Evolutionary conservation across 2,113 vertebrate species (phyloP).

Genomic region (Mastomys natalensis): DNA sequence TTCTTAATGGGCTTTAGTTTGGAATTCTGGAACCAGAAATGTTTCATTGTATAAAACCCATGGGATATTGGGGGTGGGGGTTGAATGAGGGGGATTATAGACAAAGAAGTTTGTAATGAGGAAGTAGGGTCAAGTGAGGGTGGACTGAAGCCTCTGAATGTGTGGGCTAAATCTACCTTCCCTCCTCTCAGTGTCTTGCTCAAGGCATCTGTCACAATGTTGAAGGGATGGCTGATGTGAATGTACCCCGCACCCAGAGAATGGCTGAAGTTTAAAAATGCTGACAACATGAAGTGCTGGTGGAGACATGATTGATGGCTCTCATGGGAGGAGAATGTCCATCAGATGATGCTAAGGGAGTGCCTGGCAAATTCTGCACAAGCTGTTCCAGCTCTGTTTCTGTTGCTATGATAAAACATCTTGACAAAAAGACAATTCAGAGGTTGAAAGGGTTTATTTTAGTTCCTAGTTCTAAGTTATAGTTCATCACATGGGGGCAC

Average conservation of each 20-base stretch:
- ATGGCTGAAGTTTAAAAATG: neutral
- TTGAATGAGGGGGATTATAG: neutral
- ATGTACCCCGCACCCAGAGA: neutral
- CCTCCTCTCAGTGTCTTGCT: neutral
- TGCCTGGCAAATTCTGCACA: neutral
- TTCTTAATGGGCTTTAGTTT: neutral
- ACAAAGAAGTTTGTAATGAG: neutral
- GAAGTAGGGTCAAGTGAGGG: neutral
- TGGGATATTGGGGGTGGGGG: neutral
- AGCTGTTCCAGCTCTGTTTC: neutral
- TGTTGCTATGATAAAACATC: neutral
- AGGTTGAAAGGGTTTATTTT: neutral
- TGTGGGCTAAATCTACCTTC: neutral
- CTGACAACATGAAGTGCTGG: neutral
- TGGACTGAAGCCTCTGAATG: neutral
- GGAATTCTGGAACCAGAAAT: neutral
- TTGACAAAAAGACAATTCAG: neutral
- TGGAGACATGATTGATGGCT: neutral
- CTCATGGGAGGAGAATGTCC: too few species aligned
- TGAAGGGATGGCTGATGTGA: neutral
- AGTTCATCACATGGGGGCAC: too few species aligned
- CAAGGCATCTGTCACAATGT: neutral
- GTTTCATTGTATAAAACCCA: neutral
- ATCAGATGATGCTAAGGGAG: neutral
- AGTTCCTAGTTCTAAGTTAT: neutral